Base-by-base conservation (phyloP, 23 tunicate genomes). In the Trididemnum nubilum region DNA sequence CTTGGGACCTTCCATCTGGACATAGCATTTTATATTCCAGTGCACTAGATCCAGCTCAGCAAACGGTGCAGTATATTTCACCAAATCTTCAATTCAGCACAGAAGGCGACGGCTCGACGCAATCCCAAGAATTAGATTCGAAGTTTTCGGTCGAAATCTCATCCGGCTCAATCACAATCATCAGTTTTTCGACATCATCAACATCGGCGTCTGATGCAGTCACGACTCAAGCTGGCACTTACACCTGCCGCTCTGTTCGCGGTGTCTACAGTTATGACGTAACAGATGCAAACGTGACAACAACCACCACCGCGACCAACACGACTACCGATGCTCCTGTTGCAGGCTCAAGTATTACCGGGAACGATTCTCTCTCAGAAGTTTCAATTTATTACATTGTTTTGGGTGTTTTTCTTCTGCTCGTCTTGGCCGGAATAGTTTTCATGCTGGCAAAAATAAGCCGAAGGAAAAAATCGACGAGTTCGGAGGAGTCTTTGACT, bases 201-300 rank as follows among this genome's bases (percentile, higher is more conserved):
- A 7, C 54, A 21, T 64, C 36, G 15, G 34, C 84, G 5, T 30
- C 84, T 4, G 79, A 61, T 70, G 79, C 85, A 12, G 79, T 70
- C 22, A 79, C 97, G 7, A 39, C 90, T 2, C 84, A 51, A 30
- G 67, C 59, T n/a, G 97, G 97, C 19, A 35, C 80, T 18, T 91
- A 91, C 54, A 22, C 51, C 2, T 75, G 76, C 37, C 84, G 31
- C 34, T 50, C 86, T 1, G 35, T 72, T 0, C 63, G 63, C 0
- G 97, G 97, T 4, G 58, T 70, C 0, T 70, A 51, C 52, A 80
- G 78, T 51, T 84, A 86, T 79, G 49, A 26, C 38, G 63, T 91
- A 9, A 25, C 34, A 2, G 77, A 58, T 40, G 77, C 75, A 9
- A 9, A 64, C 0, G 72, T 34, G 19, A 61, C 74, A 30, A 52